Percentiles rank a stretch among this genome's conserved stretches.
Conservation (phyloP, 30 jellyfish, hydroid and myxozoan species). For the Pelagia noctiluca region DNA sequence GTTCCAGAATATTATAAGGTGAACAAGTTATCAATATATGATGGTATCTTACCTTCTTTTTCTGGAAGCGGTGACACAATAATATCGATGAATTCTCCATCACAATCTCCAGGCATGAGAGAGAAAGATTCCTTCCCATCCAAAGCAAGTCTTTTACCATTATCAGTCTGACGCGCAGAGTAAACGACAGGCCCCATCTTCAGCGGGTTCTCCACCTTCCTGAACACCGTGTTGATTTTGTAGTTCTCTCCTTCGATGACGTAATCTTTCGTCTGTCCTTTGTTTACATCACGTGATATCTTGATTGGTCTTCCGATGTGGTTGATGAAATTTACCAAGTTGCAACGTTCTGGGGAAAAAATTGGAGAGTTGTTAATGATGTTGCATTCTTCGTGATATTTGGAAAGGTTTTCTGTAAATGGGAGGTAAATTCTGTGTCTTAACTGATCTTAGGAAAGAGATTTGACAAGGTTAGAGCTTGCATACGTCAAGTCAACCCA, state of each 20-base stretch:
- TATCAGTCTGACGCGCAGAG: constrained; percentile 38
- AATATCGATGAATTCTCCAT: constrained; percentile 63
- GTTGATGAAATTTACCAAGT: constrained; percentile 64
- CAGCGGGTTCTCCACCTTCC: constrained; percentile 27
- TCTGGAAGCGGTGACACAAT: constrained; percentile 19
- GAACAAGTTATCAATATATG: too few relatives aligned
- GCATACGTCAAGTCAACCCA: too few relatives aligned
- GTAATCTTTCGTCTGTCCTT: constrained; percentile 30
- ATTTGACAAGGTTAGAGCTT: too few relatives aligned
- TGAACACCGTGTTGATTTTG: constrained; percentile 55
- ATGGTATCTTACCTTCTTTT: constrained; percentile 8
- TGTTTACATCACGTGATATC: constrained; percentile 41
- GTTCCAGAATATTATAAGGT: too few relatives aligned
- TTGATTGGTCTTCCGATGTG: constrained; percentile 52
- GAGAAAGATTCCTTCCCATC: constrained; percentile 55
- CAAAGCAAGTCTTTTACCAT: constrained; percentile 10
- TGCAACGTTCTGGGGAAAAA: constrained; percentile 62
- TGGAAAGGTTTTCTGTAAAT: too few relatives aligned
- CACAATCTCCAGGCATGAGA: constrained; percentile 82
- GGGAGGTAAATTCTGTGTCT: too few relatives aligned
- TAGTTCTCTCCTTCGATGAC: constrained; percentile 39
- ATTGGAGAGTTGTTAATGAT: background rate
- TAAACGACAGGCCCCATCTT: constrained; percentile 68
- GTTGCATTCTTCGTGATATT: background rate
- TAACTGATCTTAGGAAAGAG: too few relatives aligned